Percentiles rank a stretch among this genome's conserved stretches.
Evolutionary conservation across 2,888 invertebrate species (phyloP).

Genomic region (Callosobruchus maculatus): DNA sequence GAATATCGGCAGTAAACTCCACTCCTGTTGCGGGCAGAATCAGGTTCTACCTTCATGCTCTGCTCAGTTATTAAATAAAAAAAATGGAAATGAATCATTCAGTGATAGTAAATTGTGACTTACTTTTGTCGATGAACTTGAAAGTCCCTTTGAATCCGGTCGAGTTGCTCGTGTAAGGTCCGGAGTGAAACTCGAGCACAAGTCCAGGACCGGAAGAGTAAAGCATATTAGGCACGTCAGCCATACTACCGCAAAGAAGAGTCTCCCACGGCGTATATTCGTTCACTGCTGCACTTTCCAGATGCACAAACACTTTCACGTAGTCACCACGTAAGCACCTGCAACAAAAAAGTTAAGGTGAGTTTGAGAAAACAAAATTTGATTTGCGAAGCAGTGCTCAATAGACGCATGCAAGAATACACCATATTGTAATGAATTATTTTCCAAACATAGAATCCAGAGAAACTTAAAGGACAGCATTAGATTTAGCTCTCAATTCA

Average conservation of each 20-base stretch:
- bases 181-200: conserved; percentile 71
- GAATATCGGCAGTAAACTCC: too few species aligned
- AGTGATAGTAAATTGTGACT: conserved; percentile 48
- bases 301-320: conserved; percentile 72
- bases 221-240: conserved; percentile 66
- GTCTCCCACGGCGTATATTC: conserved; percentile 74
- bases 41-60: too few species aligned
- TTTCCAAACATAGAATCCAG: too few species aligned
- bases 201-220: conserved; percentile 73
- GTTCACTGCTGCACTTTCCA: conserved; percentile 67
- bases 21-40: too few species aligned
- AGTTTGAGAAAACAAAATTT: too few species aligned
- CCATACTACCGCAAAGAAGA: conserved; percentile 66
- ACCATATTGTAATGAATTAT: too few species aligned
- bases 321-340: conserved; percentile 74
- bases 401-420: too few species aligned
- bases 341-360: conserved; percentile 52
- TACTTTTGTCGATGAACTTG: conserved; percentile 73
- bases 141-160: conserved; percentile 75
- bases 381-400: too few species aligned
- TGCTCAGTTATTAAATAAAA: too few species aligned
- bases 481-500: too few species aligned
- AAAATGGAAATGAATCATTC: too few species aligned
- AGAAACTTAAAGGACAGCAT: too few species aligned
- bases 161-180: conserved; percentile 53